A percentile compares a stretch with the other conserved stretches of the same genome.
Conservation (phyloP, 2,888 invertebrate species). For the Agonopterix subpropinquella region DNA sequence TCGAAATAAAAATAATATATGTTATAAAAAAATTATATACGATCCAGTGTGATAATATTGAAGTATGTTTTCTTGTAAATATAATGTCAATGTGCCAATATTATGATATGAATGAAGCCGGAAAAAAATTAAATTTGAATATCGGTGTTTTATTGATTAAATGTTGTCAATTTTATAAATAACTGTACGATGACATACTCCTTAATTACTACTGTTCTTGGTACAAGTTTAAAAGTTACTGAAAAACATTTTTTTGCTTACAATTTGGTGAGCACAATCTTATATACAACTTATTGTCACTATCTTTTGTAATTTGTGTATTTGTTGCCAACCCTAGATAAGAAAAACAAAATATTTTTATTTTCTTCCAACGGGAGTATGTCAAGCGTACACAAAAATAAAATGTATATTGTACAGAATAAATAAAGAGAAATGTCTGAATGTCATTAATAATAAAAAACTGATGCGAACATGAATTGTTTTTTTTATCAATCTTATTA, state of each 20-base stretch:
- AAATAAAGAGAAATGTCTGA: slow-evolving; percentile 55
- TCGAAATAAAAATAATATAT: background rate
- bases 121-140: slow-evolving; percentile 10
- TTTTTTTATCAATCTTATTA: background rate
- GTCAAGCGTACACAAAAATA: slow-evolving; percentile 8
- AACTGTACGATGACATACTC: too few species aligned
- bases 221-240: too few species aligned
- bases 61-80: slow-evolving; percentile 32
- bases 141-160: slow-evolving; percentile 26
- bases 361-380: slow-evolving; percentile 8
- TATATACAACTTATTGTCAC: too few species aligned
- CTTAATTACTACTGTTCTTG: too few species aligned
- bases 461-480: slow-evolving; percentile 8
- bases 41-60: slow-evolving; percentile 24
- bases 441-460: slow-evolving; percentile 42
- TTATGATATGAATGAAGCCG: slow-evolving; percentile 21
- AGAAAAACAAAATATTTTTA: too few species aligned
- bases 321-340: too few species aligned
- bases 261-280: too few species aligned
- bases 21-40: background rate
- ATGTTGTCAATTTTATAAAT: slow-evolving; percentile 36
- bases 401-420: slow-evolving; percentile 51
- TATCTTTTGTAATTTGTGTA: too few species aligned
- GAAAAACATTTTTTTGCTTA: too few species aligned
- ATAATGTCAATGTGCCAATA: slow-evolving; percentile 45